A percentile compares a stretch with the other conserved stretches of the same genome.
These are phyloP conservation scores for Parnassius orleans DNA, from an alignment of 2,888 invertebrate species.

Conservation along the genomic window DNA sequence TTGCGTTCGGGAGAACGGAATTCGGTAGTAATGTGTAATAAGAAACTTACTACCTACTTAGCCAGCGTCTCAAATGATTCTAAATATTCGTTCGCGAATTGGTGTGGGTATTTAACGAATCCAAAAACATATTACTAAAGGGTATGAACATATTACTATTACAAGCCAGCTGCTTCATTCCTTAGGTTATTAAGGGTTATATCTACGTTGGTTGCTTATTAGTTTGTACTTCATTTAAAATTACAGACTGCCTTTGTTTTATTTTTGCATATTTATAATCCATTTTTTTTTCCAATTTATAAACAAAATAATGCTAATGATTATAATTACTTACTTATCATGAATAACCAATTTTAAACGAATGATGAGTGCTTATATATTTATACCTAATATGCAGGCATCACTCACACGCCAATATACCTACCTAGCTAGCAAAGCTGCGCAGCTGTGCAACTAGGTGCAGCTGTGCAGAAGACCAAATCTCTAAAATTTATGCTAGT, in stretches of 20 bases:
- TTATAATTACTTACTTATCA: not conserved
- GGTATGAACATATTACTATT: conserved; percentile 24
- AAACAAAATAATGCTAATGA: not conserved
- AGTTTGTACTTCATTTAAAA: not conserved
- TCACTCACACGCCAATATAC: no score
- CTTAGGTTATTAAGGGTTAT: conserved; percentile 28
- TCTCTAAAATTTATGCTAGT: no score
- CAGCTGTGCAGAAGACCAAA: no score
- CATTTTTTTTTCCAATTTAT: not conserved
- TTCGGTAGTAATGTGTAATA: conserved; percentile 15
- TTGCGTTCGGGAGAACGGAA: conserved; percentile 3
- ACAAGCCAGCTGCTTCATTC: conserved; percentile 35
- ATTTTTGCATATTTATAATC: not conserved
- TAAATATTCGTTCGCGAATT: conserved; percentile 10
- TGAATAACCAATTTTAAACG: no score
- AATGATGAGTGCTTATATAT: no score
- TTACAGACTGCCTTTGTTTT: not conserved
- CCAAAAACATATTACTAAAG: conserved; percentile 24
- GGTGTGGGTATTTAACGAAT: conserved; percentile 11
- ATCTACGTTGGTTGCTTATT: not conserved
- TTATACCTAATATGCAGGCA: no score
- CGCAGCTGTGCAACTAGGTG: no score
- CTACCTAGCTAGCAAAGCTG: no score
- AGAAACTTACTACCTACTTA: not conserved
- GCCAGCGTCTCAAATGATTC: conserved; percentile 10